phyloP scores from a whole-genome alignment of 2,797 vertebrate genomes.

The Zenarchopterus dispar region DNA sequence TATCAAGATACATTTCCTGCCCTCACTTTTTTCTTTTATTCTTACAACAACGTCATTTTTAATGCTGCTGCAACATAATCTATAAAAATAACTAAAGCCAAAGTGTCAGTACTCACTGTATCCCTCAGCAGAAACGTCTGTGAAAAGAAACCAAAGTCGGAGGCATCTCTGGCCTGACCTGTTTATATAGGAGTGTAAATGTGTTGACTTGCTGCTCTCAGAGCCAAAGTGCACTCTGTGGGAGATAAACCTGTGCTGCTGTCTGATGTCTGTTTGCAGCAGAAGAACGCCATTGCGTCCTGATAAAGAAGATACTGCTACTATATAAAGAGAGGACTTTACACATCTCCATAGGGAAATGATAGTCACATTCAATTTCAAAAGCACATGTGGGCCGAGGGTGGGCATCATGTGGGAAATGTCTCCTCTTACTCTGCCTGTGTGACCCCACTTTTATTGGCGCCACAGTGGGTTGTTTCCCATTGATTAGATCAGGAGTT shows the following conservation, averaged over 20 bases:
- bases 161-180: slow-evolving; percentile 29
- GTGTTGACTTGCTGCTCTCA: slow-evolving; percentile 74
- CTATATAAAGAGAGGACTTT: slow-evolving; percentile 7
- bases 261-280: slow-evolving; percentile 16
- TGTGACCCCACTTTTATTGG: background rate
- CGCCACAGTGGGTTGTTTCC: slow-evolving; percentile 5
- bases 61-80: background rate
- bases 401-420: background rate
- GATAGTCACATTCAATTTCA: slow-evolving; percentile 4
- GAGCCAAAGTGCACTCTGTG: slow-evolving; percentile 81
- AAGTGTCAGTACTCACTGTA: slow-evolving; percentile 76
- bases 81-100: slow-evolving; percentile 11
- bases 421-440: background rate
- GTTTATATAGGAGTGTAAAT: slow-evolving; percentile 79
- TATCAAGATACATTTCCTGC: too few species aligned
- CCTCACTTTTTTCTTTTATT: background rate
- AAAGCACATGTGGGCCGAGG: background rate
- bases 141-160: slow-evolving; percentile 49
- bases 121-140: slow-evolving; percentile 58
- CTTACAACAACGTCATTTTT: background rate
- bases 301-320: slow-evolving; percentile 35
- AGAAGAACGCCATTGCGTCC: slow-evolving; percentile 27
- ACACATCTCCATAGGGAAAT: background rate
- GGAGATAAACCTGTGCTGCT: slow-evolving; percentile 70
- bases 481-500: slow-evolving; percentile 44